Evolutionary conservation across 2,888 invertebrate genomes (phyloP).

Genomic region (Nomada goodeniana): DNA sequence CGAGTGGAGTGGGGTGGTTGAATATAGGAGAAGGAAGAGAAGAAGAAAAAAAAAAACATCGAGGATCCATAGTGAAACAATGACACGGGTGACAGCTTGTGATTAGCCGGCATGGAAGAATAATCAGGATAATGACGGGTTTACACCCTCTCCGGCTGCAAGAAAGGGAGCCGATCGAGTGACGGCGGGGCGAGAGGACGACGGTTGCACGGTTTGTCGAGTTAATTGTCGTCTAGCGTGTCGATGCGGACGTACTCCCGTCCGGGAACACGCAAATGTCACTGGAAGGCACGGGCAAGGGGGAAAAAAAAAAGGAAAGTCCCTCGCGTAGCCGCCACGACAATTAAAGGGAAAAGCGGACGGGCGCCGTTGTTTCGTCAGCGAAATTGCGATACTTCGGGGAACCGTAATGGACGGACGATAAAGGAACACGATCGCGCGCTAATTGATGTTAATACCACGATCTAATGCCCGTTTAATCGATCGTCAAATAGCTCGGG

Average conservation of each 20-base stretch:
- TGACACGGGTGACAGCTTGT: conserved; percentile 80
- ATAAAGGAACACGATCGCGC: conserved; percentile 47
- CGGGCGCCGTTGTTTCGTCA: conserved; percentile 45
- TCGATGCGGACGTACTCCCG: conserved; percentile 70
- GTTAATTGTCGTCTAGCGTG: conserved; percentile 84
- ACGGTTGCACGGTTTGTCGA: conserved; percentile 78
- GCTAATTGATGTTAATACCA: conserved; percentile 51
- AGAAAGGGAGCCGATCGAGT: conserved; percentile 58
- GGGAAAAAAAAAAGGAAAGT: conserved; percentile 47
- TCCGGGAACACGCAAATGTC: conserved; percentile 81
- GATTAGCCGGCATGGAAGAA: conserved; percentile 81
- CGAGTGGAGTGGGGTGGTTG: not conserved
- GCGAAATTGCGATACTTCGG: conserved; percentile 55
- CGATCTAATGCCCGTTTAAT: conserved; percentile 24
- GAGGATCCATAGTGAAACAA: conserved; percentile 80
- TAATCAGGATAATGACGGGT: conserved; percentile 82
- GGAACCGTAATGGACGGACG: conserved; percentile 44
- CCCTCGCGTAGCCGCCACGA: conserved; percentile 38
- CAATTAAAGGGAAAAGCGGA: conserved; percentile 64
- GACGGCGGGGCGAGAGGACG: conserved; percentile 52
- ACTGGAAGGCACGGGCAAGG: conserved; percentile 73
- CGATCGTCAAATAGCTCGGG: conserved; percentile 26
- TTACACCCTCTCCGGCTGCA: conserved; percentile 77
- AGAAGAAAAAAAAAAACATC: conserved; percentile 58
- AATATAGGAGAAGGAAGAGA: conserved; percentile 30